These are phyloP conservation scores for Venturia canescens DNA, from an alignment of 1,140 invertebrate species.

Conservation along the genomic window DNA sequence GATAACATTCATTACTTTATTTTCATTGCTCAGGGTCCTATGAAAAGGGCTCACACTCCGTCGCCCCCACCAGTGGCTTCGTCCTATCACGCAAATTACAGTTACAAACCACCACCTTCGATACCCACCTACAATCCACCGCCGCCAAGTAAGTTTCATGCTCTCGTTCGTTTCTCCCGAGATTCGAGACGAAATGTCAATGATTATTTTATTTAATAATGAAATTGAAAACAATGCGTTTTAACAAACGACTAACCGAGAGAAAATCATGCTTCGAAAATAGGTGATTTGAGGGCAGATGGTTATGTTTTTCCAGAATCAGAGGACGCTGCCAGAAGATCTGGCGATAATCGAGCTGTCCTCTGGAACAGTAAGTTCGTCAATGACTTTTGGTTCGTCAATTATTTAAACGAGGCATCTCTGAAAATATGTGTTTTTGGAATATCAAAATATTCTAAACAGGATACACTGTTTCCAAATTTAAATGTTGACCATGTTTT, in stretches of 20 bases:
- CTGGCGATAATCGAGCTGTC: constrained; percentile 85
- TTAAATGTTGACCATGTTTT: too few species aligned
- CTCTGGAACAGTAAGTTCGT: constrained; percentile 87
- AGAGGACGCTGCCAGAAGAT: constrained; percentile 84
- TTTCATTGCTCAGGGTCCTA: constrained; percentile 73
- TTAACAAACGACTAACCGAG: constrained; percentile 47
- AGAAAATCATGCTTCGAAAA: constrained; percentile 44
- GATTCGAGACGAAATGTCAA: constrained; percentile 44
- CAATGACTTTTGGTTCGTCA: constrained; percentile 34
- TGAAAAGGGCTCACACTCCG: constrained; percentile 82
- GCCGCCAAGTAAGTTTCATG: constrained; percentile 76
- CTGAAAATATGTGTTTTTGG: too few species aligned
- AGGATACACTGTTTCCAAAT: too few species aligned
- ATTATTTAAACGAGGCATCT: neutral
- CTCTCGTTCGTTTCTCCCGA: neutral
- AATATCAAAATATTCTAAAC: neutral
- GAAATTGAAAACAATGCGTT: constrained; percentile 27
- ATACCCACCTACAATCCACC: constrained; percentile 74
- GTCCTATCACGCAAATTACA: constrained; percentile 77
- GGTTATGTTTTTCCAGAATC: constrained; percentile 82
- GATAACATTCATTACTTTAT: neutral
- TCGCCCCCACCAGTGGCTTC: constrained; percentile 80
- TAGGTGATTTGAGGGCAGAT: constrained; percentile 54
- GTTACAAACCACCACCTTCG: constrained; percentile 77
- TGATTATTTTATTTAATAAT: constrained; percentile 4